A percentile compares a stretch with the other conserved stretches of the same genome.
Conservation (phyloP, 2,888 invertebrate species). For the Meliscaeva auricollis region DNA sequence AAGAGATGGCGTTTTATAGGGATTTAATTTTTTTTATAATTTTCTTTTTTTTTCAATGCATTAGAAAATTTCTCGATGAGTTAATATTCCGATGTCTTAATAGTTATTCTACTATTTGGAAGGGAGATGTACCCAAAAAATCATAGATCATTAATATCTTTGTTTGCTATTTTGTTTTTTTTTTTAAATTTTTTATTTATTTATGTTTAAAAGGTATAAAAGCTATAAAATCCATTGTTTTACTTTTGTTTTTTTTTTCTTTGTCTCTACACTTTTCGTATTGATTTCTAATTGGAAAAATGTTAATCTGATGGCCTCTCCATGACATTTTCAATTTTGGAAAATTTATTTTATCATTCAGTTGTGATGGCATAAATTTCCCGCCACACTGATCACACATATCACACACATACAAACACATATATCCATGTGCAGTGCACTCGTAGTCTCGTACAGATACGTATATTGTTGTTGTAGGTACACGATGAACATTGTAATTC, state of each 20-base stretch:
- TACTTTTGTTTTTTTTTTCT: neutral
- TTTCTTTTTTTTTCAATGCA: too few species aligned
- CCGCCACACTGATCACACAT: conserved; percentile 32
- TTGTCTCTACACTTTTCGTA: conserved; percentile 12
- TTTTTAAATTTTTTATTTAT: too few species aligned
- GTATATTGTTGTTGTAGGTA: neutral
- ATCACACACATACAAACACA: neutral
- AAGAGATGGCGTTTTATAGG: too few species aligned
- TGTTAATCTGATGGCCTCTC: conserved; percentile 70
- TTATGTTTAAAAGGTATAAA: too few species aligned
- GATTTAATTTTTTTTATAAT: too few species aligned
- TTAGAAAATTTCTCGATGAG: too few species aligned
- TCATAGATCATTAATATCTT: too few species aligned
- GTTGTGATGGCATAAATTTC: conserved; percentile 67
- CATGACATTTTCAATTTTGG: conserved; percentile 75
- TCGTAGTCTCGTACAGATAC: neutral
- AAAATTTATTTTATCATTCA: conserved; percentile 61
- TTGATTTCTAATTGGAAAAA: conserved; percentile 70
- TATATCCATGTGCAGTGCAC: conserved; percentile 3
- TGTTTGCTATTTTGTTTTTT: too few species aligned
- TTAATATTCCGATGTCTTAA: too few species aligned
- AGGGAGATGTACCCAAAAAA: too few species aligned
- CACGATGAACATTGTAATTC: conserved; percentile 53
- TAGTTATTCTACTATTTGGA: too few species aligned
- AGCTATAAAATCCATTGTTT: too few species aligned